phyloP scores from a whole-genome alignment of 2,888 invertebrate genomes.

The Thecophora atra region DNA sequence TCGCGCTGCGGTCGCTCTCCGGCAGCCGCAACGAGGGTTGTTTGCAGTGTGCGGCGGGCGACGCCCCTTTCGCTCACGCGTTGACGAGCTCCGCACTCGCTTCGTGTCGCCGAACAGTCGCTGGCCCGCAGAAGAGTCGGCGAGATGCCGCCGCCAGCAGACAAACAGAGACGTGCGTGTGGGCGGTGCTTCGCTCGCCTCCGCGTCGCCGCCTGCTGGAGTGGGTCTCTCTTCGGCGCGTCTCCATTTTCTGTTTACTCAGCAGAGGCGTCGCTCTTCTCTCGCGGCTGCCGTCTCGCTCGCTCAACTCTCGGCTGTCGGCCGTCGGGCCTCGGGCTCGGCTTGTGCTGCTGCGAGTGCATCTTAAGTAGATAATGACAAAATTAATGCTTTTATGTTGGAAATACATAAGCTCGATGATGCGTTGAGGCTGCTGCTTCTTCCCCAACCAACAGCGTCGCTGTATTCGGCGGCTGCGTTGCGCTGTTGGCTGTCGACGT shows the following conservation, averaged over 20 bases:
- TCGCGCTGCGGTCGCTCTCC: neutral
- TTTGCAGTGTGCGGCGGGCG: neutral
- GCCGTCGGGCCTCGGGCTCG: conserved; percentile 26
- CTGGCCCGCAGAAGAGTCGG: neutral
- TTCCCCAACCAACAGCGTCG: neutral
- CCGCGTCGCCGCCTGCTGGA: neutral
- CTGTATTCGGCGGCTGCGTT: neutral
- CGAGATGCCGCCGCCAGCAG: neutral
- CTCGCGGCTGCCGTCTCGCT: neutral
- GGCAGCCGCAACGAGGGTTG: neutral
- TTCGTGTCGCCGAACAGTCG: neutral
- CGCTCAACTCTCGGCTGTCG: conserved; percentile 7
- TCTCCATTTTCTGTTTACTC: conserved; percentile 11
- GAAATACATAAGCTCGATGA: conserved; percentile 64
- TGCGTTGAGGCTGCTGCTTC: conserved; percentile 52
- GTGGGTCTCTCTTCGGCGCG: neutral
- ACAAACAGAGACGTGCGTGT: neutral
- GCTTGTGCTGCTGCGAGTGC: conserved; percentile 45
- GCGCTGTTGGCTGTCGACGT: neutral
- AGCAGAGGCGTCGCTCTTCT: neutral
- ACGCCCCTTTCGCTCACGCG: conserved; percentile 23
- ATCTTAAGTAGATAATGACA: conserved; percentile 67
- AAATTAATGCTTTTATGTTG: conserved; percentile 67
- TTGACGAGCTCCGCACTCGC: neutral
- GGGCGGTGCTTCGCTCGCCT: neutral